Evolutionary conservation across 2,797 vertebrate species (phyloP).

Genomic region (Chiloscyllium punctatum): DNA sequence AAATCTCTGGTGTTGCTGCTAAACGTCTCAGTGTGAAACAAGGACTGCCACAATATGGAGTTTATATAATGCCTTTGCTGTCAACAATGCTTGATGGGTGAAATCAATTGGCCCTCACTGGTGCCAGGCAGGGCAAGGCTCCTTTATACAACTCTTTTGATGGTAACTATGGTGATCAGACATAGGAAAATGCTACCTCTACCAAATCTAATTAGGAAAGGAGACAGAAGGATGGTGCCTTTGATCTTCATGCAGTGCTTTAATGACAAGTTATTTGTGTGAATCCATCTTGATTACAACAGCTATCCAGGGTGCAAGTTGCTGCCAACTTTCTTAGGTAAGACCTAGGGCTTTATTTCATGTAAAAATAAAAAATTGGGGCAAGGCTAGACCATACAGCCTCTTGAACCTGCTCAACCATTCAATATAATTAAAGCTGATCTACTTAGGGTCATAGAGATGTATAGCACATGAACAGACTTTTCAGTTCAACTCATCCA

Average conservation of each 20-base stretch:
- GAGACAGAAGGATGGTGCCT: not conserved
- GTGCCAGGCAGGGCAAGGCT: not conserved
- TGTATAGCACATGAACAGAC: too few relatives aligned
- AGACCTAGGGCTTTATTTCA: not conserved
- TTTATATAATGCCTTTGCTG: not conserved
- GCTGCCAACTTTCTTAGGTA: not conserved
- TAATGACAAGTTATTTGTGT: not conserved
- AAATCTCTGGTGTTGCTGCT: not conserved
- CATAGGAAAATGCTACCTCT: not conserved
- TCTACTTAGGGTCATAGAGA: not conserved
- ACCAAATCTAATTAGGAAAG: not conserved
- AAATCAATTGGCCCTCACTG: conserved; percentile 3
- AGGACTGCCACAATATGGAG: not conserved
- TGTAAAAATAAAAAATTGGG: not conserved
- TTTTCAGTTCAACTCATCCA: too few relatives aligned
- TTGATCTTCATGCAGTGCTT: not conserved
- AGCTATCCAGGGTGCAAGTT: too few relatives aligned
- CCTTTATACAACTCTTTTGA: not conserved
- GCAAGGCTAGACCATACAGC: not conserved
- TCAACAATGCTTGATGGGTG: not conserved
- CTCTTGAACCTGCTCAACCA: not conserved
- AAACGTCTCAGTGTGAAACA: not conserved
- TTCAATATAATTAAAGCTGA: not conserved
- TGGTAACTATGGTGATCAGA: conserved; percentile 7
- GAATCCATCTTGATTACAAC: not conserved